Percentiles rank a stretch among this genome's conserved stretches.
These are phyloP conservation scores for Xestia rhomboidea DNA, from an alignment of 2,888 invertebrate genomes.

Conservation along the genomic window DNA sequence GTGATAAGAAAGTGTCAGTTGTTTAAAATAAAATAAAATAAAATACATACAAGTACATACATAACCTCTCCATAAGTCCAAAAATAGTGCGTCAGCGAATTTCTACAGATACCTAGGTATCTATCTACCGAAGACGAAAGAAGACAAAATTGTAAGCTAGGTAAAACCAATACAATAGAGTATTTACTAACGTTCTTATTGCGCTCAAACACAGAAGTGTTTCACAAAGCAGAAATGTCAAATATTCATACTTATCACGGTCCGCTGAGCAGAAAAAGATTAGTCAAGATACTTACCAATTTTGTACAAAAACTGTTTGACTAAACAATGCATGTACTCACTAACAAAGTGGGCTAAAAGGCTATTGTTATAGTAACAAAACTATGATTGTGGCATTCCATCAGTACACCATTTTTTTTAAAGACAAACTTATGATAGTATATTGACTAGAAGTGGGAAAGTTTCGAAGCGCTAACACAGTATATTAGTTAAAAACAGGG, in stretches of 20 bases:
- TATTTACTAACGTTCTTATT: background rate
- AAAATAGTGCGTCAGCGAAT: too few species aligned
- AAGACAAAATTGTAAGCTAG: background rate
- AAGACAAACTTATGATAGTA: too few species aligned
- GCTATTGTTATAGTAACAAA: constrained; percentile 10
- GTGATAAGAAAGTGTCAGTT: too few species aligned
- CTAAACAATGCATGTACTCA: constrained; percentile 15
- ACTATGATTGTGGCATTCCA: background rate
- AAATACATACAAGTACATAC: too few species aligned
- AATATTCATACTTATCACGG: constrained; percentile 55
- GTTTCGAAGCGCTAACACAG: background rate
- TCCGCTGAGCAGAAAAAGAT: constrained; percentile 57
- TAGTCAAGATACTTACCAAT: constrained; percentile 59
- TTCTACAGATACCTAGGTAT: too few species aligned
- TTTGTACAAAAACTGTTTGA: constrained; percentile 35
- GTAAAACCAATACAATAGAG: background rate
- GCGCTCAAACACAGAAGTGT: constrained; percentile 19
- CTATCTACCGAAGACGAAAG: too few species aligned
- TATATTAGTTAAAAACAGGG: too few species aligned
- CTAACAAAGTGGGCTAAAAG: background rate
- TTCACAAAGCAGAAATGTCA: constrained; percentile 53
- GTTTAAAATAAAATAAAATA: too few species aligned
- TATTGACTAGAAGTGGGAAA: background rate
- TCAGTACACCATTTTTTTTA: too few species aligned
- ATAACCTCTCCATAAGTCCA: too few species aligned